Conservation (phyloP, 2,113 vertebrate genomes). For the Oenanthe oenanthe region DNA sequence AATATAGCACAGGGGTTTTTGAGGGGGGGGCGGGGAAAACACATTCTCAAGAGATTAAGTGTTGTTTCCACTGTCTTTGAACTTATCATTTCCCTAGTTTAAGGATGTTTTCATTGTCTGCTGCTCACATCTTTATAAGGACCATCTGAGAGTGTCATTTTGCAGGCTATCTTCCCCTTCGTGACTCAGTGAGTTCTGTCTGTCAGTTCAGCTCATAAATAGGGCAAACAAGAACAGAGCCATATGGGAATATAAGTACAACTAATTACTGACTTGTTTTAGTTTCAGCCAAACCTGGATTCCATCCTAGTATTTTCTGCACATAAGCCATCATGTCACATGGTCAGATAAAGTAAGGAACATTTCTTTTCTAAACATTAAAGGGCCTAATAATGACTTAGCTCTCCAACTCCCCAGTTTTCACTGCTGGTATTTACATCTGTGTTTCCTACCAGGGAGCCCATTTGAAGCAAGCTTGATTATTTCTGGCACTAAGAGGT, state of each 20-base stretch:
- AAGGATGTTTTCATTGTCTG: neutral
- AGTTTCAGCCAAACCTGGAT: slow-evolving; percentile 29
- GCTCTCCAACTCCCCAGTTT: neutral
- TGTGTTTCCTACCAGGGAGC: neutral
- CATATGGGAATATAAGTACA: slow-evolving; percentile 48
- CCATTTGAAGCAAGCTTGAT: neutral
- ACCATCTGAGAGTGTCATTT: neutral
- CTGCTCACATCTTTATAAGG: neutral
- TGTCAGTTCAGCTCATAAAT: slow-evolving; percentile 13
- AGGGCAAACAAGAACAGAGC: neutral
- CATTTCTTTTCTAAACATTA: neutral
- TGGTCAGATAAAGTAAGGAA: neutral
- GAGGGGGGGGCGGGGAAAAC: accelerated
- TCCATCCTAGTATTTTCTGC: slow-evolving; percentile 12
- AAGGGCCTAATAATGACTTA: neutral
- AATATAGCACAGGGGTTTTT: neutral
- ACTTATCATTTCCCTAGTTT: neutral
- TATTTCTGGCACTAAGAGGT: neutral
- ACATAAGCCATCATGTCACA: neutral
- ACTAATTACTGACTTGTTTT: slow-evolving; percentile 28
- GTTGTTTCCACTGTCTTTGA: neutral
- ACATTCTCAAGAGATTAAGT: neutral
- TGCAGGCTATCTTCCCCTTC: neutral
- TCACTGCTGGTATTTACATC: neutral
- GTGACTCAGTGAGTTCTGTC: neutral